A percentile compares a stretch with the other conserved stretches of the same genome.
These are phyloP conservation scores for Oplegnathus fasciatus DNA, from an alignment of 2,113 vertebrate genomes.

Conservation along the genomic window DNA sequence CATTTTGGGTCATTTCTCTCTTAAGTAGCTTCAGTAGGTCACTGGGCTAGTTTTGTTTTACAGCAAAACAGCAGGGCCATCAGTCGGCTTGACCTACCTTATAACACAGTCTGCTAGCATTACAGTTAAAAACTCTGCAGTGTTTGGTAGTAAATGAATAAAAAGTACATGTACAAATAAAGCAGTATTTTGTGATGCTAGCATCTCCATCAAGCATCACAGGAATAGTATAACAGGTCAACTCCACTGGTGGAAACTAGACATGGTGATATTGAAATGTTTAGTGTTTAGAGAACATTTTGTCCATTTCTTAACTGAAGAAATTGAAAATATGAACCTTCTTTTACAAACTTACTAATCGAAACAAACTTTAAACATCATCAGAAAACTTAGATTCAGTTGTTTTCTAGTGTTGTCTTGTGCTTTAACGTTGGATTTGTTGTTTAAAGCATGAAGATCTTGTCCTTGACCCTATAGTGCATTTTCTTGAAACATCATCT, in stretches of 20 bases:
- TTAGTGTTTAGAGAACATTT: neutral
- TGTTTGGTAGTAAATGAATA: neutral
- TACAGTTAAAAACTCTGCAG: neutral
- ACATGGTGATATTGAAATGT: neutral
- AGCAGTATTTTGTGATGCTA: neutral
- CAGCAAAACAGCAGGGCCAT: slow-evolving; percentile 10
- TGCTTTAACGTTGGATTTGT: neutral
- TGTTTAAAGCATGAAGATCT: neutral
- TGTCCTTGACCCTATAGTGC: neutral
- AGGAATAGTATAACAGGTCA: neutral
- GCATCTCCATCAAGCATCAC: neutral
- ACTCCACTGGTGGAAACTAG: neutral
- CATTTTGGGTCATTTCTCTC: slow-evolving; percentile 29
- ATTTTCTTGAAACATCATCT: slow-evolving; percentile 7
- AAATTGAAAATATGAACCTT: neutral
- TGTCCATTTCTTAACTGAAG: neutral
- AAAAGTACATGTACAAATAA: neutral
- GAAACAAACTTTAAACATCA: neutral
- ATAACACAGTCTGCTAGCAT: neutral
- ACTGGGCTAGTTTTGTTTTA: slow-evolving; percentile 24
- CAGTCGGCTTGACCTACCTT: neutral
- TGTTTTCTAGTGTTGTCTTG: neutral
- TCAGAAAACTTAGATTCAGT: neutral
- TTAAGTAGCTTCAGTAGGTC: slow-evolving; percentile 46
- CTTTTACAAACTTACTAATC: neutral